Conservation (phyloP, 92 coral and sea anemone genomes). For the Ricordea florida region DNA sequence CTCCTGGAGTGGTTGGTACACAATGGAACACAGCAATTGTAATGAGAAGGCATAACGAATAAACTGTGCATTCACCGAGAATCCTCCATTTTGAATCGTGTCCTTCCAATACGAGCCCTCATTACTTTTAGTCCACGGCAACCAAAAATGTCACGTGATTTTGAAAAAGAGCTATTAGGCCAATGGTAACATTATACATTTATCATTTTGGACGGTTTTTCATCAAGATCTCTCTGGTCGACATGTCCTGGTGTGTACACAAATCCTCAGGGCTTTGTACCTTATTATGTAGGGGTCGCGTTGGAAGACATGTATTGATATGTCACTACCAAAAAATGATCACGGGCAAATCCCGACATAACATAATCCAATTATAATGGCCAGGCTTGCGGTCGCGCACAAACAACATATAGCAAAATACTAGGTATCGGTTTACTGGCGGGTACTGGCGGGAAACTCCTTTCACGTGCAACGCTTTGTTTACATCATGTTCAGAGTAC, state of each 20-base stretch:
- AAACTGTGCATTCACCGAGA: not conserved
- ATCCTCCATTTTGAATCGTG: slow-evolving; percentile 8
- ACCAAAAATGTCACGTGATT: slow-evolving; percentile 30
- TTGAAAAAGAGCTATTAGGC: slow-evolving; percentile 44
- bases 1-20: slow-evolving; percentile 51
- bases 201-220: too few relatives aligned
- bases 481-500: slow-evolving; percentile 49
- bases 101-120: slow-evolving; percentile 29
- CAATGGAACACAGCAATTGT: slow-evolving; percentile 50
- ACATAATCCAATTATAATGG: slow-evolving; percentile 52
- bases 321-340: slow-evolving; percentile 31
- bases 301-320: slow-evolving; percentile 32
- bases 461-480: slow-evolving; percentile 37
- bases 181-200: too few relatives aligned
- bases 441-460: slow-evolving; percentile 36
- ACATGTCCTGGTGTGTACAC: too few relatives aligned
- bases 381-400: slow-evolving; percentile 42
- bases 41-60: slow-evolving; percentile 49
- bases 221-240: too few relatives aligned
- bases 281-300: slow-evolving; percentile 22
- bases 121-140: slow-evolving; percentile 18
- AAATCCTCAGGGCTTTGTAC: too few relatives aligned
- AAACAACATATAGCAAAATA: slow-evolving; percentile 17
- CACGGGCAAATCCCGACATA: slow-evolving; percentile 30
- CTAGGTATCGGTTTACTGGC: slow-evolving; percentile 51